phyloP scores from a whole-genome alignment of 2,113 vertebrate species.

The Ictalurus furcatus region DNA sequence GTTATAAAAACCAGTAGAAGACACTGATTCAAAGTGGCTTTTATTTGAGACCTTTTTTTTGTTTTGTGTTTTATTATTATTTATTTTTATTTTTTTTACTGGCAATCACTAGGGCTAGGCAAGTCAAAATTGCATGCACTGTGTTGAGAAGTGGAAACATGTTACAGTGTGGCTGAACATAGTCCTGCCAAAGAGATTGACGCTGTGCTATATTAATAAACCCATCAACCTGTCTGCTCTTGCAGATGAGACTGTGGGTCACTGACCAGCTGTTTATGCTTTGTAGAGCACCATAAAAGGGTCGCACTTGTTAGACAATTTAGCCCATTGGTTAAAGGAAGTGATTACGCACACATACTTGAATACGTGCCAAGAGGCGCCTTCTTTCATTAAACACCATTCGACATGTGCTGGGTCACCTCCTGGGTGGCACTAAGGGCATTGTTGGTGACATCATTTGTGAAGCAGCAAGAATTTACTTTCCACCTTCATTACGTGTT shows the following conservation, averaged over 20 bases:
- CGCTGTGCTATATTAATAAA: not conserved
- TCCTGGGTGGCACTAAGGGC: not conserved
- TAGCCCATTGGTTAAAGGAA: not conserved
- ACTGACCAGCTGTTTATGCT: not conserved
- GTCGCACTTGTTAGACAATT: not conserved
- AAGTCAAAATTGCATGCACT: not conserved
- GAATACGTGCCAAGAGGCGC: not conserved
- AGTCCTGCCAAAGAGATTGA: not conserved
- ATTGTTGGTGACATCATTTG: not conserved
- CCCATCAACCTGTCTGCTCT: not conserved
- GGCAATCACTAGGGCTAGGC: not conserved
- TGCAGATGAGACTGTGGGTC: not conserved
- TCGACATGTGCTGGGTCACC: not conserved
- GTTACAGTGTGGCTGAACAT: not conserved
- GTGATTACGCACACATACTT: not conserved
- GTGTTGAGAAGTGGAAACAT: not conserved
- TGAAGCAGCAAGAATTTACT: not conserved
- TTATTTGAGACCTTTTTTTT: not conserved
- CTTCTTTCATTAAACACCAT: not conserved
- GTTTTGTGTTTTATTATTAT: too few species aligned
- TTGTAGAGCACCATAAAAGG: slow-evolving; percentile 3
- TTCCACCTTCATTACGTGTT: not conserved
- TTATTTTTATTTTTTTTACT: not conserved
- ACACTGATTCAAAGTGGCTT: not conserved
- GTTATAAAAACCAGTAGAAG: not conserved